These are phyloP conservation scores for Panthera tigris DNA, from an alignment of 2,113 vertebrate species.

Conservation along the genomic window DNA sequence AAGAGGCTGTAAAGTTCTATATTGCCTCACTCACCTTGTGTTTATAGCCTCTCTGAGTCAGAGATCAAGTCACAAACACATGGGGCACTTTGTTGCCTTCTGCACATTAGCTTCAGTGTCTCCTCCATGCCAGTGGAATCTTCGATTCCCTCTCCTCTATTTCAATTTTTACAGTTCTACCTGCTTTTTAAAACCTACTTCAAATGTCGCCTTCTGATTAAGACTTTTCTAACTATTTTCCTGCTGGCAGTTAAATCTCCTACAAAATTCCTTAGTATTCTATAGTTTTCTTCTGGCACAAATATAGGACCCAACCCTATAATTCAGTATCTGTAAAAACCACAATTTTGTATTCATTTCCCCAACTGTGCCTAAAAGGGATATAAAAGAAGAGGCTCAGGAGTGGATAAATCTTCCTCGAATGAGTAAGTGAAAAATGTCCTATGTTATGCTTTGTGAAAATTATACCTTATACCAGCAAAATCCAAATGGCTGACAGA, in stretches of 20 bases:
- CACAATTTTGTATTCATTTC: neutral
- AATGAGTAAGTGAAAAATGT: neutral
- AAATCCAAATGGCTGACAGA: neutral
- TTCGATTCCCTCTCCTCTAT: neutral
- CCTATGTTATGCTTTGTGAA: neutral
- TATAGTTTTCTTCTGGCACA: neutral
- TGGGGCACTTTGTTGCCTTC: neutral
- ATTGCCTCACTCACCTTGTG: no score
- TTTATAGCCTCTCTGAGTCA: neutral
- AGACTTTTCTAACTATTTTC: constrained; percentile 7
- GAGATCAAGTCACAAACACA: neutral
- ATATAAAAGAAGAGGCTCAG: neutral
- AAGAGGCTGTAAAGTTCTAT: neutral
- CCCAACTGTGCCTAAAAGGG: neutral
- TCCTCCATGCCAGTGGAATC: no score
- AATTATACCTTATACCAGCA: neutral
- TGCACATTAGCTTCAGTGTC: neutral
- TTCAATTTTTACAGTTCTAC: neutral
- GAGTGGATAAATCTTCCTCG: neutral
- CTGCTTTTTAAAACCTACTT: neutral
- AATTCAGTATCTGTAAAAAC: constrained; percentile 10
- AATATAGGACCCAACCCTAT: neutral
- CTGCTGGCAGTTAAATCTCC: neutral
- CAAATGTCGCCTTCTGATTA: neutral
- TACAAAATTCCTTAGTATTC: neutral